Evolutionary conservation across 2,888 invertebrate genomes (phyloP).

Genomic region (Cloeon dipterum): DNA sequence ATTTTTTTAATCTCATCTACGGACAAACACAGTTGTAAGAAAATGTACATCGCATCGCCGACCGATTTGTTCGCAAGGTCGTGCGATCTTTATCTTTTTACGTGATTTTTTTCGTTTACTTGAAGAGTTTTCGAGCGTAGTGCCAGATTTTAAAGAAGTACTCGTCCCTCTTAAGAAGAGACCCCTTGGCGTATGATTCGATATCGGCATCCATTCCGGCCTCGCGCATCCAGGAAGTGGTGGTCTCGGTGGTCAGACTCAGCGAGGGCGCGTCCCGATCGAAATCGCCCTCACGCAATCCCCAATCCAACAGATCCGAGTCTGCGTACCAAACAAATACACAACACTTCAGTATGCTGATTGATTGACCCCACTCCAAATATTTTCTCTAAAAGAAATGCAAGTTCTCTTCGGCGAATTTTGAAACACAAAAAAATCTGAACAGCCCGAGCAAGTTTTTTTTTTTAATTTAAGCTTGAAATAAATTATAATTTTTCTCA

Average conservation of each 20-base stretch:
- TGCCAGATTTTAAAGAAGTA: slow-evolving; percentile 92
- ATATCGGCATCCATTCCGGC: slow-evolving; percentile 89
- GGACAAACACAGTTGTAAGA: too few species aligned
- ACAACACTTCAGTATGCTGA: too few species aligned
- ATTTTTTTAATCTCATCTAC: neutral
- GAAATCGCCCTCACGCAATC: slow-evolving; percentile 18
- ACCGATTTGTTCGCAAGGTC: too few species aligned
- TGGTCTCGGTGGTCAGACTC: slow-evolving; percentile 72
- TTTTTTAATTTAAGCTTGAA: too few species aligned
- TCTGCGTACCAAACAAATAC: slow-evolving; percentile 4
- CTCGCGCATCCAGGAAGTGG: slow-evolving; percentile 81
- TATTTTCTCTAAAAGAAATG: too few species aligned
- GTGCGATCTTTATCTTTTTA: neutral
- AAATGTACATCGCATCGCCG: too few species aligned
- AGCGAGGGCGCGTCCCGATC: slow-evolving; percentile 39
- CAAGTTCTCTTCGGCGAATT: too few species aligned
- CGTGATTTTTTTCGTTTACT: slow-evolving; percentile 27
- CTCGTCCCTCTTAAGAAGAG: slow-evolving; percentile 64
- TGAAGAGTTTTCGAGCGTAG: slow-evolving; percentile 61
- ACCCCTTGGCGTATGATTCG: slow-evolving; percentile 67
- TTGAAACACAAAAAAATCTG: too few species aligned
- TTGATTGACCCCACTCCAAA: too few species aligned
- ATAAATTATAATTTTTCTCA: too few species aligned
- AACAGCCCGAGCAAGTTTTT: too few species aligned
- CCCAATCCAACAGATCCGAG: slow-evolving; percentile 1